phyloP scores from a whole-genome alignment of 2,888 invertebrate genomes.

The Amitus sp. region DNA sequence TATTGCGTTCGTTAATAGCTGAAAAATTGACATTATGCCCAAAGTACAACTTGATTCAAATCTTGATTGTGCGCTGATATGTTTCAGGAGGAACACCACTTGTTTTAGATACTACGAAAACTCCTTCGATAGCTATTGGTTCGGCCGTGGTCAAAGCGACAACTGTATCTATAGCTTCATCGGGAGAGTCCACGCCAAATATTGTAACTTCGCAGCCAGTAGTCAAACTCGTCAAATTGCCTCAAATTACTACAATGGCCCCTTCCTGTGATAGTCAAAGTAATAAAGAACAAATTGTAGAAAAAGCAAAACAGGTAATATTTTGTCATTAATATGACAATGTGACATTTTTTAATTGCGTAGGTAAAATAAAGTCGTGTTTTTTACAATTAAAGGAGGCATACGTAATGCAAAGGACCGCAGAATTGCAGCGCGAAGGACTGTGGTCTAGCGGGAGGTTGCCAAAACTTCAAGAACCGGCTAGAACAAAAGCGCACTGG shows the following conservation, averaged over 20 bases:
- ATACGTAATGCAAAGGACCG: conserved; percentile 90
- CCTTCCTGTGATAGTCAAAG: conserved; percentile 56
- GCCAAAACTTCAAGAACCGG: conserved; percentile 92
- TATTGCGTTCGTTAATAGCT: too few relatives aligned
- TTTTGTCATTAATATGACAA: too few relatives aligned
- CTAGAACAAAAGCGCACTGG: conserved; percentile 95
- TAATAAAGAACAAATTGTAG: conserved; percentile 82
- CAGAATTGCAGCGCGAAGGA: conserved; percentile 92
- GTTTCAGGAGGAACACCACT: conserved; percentile 67
- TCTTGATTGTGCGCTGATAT: background rate
- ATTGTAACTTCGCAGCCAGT: conserved; percentile 53
- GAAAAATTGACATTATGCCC: too few relatives aligned
- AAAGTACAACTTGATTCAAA: background rate
- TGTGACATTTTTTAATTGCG: conserved; percentile 2
- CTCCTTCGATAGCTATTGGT: conserved; percentile 46
- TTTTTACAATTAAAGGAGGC: conserved; percentile 86
- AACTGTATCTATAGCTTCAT: conserved; percentile 39
- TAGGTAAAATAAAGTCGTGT: too few relatives aligned
- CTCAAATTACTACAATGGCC: conserved; percentile 48
- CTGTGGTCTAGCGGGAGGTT: conserved; percentile 93
- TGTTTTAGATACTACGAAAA: conserved; percentile 53
- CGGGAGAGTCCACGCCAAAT: conserved; percentile 35
- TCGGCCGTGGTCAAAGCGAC: conserved; percentile 55
- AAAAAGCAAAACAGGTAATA: conserved; percentile 83
- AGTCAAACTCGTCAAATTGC: conserved; percentile 59